These are phyloP conservation scores for Cyprinodon variegatus DNA, from an alignment of 2,113 vertebrate species.

Conservation along the genomic window DNA sequence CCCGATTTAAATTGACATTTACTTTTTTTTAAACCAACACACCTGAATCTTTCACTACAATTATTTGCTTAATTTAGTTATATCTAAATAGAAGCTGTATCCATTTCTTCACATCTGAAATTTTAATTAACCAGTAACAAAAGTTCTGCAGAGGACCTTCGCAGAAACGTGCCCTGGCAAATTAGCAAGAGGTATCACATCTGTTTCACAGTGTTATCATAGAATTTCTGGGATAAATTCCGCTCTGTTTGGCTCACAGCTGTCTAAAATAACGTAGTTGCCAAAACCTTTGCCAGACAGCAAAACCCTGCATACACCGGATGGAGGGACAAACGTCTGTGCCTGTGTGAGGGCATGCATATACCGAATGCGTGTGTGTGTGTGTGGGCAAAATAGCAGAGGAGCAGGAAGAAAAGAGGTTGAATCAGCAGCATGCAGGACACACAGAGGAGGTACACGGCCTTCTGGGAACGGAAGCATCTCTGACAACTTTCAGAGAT, in stretches of 20 bases:
- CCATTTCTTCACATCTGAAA: not conserved
- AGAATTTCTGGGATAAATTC: constrained; percentile 52
- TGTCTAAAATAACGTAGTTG: constrained; percentile 51
- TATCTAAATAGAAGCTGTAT: not conserved
- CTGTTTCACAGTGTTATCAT: constrained; percentile 39
- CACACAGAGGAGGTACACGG: constrained; percentile 21
- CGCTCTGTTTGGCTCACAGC: constrained; percentile 61
- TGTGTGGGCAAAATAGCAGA: not conserved
- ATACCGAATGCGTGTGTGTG: not conserved
- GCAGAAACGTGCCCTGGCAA: constrained; percentile 30
- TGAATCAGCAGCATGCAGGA: constrained; percentile 45
- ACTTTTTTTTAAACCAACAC: not conserved
- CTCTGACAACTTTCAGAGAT: constrained; percentile 25
- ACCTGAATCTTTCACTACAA: not conserved
- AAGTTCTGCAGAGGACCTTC: not conserved
- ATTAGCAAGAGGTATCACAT: constrained; percentile 41
- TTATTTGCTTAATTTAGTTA: not conserved
- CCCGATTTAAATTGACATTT: not conserved
- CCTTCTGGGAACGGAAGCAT: constrained; percentile 26
- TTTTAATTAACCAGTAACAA: not conserved
- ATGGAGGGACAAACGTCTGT: constrained; percentile 14
- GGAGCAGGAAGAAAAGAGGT: constrained; percentile 25
- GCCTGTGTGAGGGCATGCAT: not conserved
- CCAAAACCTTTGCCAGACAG: constrained; percentile 58
- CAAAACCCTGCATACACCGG: constrained; percentile 28